Evolutionary conservation across 2,113 vertebrate genomes (phyloP).

Genomic region (Hyla sarda): DNA sequence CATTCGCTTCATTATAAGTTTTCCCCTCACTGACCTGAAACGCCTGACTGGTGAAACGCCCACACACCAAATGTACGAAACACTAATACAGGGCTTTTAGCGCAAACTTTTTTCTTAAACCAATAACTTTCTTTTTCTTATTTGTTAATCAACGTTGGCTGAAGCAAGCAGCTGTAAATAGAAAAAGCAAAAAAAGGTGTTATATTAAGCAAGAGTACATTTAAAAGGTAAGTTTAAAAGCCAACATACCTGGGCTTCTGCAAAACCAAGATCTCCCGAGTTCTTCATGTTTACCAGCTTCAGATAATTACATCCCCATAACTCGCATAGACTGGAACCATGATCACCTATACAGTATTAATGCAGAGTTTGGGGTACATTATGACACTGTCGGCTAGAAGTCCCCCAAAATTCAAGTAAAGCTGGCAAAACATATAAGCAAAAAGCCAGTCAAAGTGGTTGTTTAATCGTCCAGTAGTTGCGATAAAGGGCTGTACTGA

Average conservation of each 20-base stretch:
- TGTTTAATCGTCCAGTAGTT: too few species aligned
- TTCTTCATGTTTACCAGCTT: background rate
- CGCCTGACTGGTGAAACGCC: constrained; percentile 25
- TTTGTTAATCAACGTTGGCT: background rate
- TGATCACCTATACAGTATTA: too few species aligned
- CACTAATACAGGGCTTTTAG: background rate
- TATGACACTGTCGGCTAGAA: too few species aligned
- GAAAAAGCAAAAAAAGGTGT: background rate
- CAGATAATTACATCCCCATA: background rate
- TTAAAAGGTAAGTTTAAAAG: too few species aligned
- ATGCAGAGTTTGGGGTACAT: background rate
- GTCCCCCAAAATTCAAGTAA: too few species aligned
- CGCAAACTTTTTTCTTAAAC: background rate
- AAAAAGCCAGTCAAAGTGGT: too few species aligned
- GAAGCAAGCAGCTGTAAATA: background rate
- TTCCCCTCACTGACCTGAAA: constrained; percentile 26
- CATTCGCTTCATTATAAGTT: constrained; percentile 14
- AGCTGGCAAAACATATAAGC: too few species aligned
- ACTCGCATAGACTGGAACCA: background rate
- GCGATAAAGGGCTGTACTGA: too few species aligned
- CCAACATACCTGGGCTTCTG: too few species aligned
- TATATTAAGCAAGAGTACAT: background rate
- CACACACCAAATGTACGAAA: background rate
- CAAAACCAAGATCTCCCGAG: background rate
- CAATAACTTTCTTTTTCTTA: background rate